These are phyloP conservation scores for Gastrophryne carolinensis DNA, from an alignment of 2,797 vertebrate genomes.

Conservation along the genomic window DNA sequence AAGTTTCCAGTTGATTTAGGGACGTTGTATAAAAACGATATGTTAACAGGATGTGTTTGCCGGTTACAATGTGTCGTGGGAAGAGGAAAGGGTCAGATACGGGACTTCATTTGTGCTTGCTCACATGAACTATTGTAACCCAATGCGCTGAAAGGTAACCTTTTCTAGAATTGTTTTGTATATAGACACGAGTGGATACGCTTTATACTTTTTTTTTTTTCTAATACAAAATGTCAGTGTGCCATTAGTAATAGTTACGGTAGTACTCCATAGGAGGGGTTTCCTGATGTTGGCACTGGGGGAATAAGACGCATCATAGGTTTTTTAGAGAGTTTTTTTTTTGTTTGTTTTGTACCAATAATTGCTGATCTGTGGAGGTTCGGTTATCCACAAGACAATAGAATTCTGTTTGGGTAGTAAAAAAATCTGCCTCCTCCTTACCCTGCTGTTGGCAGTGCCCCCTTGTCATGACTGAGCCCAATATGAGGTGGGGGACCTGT, in stretches of 20 bases:
- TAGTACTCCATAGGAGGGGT: not conserved
- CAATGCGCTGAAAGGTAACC: not conserved
- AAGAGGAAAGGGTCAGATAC: not conserved
- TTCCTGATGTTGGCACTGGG: not conserved
- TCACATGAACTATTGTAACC: conserved; percentile 5
- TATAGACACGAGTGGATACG: not conserved
- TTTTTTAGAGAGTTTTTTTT: not conserved
- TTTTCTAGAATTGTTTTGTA: not conserved
- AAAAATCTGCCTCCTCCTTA: not conserved
- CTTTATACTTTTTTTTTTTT: not conserved
- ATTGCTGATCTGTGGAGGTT: no score
- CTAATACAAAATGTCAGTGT: not conserved
- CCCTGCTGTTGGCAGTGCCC: no score
- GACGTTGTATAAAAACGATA: not conserved
- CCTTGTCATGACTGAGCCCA: no score
- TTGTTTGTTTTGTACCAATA: not conserved
- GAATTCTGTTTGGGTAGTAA: not conserved
- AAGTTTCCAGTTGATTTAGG: not conserved
- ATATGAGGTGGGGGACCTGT: no score
- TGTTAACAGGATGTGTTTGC: not conserved
- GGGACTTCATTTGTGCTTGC: not conserved
- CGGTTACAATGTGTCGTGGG: not conserved
- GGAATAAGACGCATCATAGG: not conserved
- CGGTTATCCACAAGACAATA: no score
- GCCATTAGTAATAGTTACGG: not conserved